Evolutionary conservation across 2,797 vertebrate genomes (phyloP), one percentile per base, ranked within the genome.

Genomic region (Simalia tracyae): DNA sequence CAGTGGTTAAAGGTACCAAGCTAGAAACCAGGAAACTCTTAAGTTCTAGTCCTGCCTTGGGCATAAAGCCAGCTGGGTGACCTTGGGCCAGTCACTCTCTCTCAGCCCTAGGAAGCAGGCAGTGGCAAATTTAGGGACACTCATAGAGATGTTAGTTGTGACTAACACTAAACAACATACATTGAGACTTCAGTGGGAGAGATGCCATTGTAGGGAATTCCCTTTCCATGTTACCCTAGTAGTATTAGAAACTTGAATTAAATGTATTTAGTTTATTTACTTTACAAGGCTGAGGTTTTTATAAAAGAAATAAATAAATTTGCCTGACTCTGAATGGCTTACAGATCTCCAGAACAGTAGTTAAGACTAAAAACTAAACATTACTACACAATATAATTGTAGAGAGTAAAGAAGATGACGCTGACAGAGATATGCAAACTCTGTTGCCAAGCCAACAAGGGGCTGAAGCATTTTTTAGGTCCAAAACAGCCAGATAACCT

Each of bases 151-250:
- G 6, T 86, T 86, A 68, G 56, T 19, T 28, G 50, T 91, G 76
- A 68, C 42, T 93, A 88, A 63, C 36, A 17, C 9, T 91, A 72
- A 42, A 46, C 91, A 94, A 87, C 5, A 7, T 36, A 12, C 46
- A 14, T 28, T 31, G 1, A 1, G 61, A 59, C 5, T 12, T 59
- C 54, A 36, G 19, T 59, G 54, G n/a, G 12, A 31, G 84, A 50
- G 46, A 63, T 68, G 54, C 9, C 24, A 50, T 2, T 59, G 26
- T 26, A 85, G 3, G 15, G 14, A 28, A 50, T 10, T 24, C 3
- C n/a, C 60, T 64, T 89, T 86, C 84, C 64, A 87, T 72, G 26
- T n/a, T 66, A 5, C 42, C 59, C 4, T 9, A 46, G 7, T 7
- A 89, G 50, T 17, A 59, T 24, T 54, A 89, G 36, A 81, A 84